phyloP scores from a whole-genome alignment of 1,140 invertebrate species.

The Drosophila miranda region DNA sequence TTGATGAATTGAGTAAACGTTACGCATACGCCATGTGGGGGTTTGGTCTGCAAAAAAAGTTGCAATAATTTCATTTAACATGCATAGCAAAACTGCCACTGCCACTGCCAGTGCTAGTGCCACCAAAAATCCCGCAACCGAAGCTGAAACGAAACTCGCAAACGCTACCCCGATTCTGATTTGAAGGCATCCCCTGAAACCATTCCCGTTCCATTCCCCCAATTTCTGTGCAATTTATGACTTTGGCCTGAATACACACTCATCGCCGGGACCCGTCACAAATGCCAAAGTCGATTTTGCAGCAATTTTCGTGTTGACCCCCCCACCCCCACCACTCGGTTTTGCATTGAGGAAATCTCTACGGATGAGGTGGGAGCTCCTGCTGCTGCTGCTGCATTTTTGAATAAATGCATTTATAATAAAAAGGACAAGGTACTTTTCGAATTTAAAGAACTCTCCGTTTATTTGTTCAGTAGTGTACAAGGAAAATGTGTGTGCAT shows the following conservation, averaged over 20 bases:
- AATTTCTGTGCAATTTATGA: conserved; percentile 67
- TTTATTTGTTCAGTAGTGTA: conserved; percentile 14
- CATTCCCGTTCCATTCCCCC: not conserved
- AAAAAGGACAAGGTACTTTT: conserved; percentile 1
- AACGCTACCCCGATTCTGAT: not conserved
- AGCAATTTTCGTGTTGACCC: conserved; percentile 48
- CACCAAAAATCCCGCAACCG: not conserved
- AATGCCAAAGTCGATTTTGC: conserved; percentile 67
- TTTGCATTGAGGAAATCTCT: not conserved
- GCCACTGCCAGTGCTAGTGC: conserved; percentile 4
- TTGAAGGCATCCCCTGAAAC: too few relatives aligned
- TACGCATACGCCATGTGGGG: conserved; percentile 64
- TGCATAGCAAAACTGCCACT: conserved; percentile 61
- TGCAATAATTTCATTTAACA: conserved; percentile 78
- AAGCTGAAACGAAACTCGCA: conserved; percentile 20
- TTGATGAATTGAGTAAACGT: conserved; percentile 65
- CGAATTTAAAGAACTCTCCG: conserved; percentile 24
- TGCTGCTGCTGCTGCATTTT: conserved; percentile 5
- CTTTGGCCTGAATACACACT: conserved; percentile 65
- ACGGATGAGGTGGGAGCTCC: too few relatives aligned
- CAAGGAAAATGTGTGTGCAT: conserved; percentile 36
- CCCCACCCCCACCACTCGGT: conserved; percentile 1
- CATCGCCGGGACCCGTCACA: conserved; percentile 45
- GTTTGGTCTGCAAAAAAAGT: conserved; percentile 29
- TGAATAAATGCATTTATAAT: conserved; percentile 6